Conservation (phyloP, 1,140 invertebrate species). For the Halictus rubicundus region DNA sequence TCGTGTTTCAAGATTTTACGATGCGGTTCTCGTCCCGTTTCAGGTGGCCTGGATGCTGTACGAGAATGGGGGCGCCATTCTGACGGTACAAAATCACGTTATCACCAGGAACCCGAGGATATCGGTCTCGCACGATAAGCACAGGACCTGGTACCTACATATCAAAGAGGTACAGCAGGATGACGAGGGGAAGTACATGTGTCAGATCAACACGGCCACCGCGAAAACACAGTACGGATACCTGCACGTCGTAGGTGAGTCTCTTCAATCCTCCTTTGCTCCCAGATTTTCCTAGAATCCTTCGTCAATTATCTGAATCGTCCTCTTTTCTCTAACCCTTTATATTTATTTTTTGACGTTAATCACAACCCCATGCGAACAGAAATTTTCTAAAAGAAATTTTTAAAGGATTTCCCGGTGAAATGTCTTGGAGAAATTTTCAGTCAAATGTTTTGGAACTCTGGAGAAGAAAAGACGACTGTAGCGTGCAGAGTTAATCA, state of each 20-base stretch:
- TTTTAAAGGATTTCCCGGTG: too few relatives aligned
- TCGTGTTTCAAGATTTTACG: conserved; percentile 16
- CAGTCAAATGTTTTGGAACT: too few relatives aligned
- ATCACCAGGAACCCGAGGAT: conserved; percentile 95
- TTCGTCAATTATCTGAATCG: too few relatives aligned
- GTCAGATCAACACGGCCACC: conserved; percentile 97
- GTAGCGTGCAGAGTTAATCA: too few relatives aligned
- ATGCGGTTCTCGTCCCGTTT: conserved; percentile 67
- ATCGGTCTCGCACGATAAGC: conserved; percentile 92
- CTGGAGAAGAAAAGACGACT: too few relatives aligned
- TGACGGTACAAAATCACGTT: conserved; percentile 95
- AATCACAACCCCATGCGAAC: too few relatives aligned
- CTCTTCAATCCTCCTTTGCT: background rate
- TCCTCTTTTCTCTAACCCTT: too few relatives aligned
- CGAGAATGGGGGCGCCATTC: conserved; percentile 92
- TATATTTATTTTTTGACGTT: too few relatives aligned
- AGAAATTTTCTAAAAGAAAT: too few relatives aligned
- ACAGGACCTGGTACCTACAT: conserved; percentile 94
- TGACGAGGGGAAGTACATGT: conserved; percentile 96
- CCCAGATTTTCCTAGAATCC: too few relatives aligned
- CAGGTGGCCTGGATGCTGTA: conserved; percentile 98
- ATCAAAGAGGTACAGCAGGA: conserved; percentile 94
- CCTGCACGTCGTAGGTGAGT: conserved; percentile 95
- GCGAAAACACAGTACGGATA: conserved; percentile 96
- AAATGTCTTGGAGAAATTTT: too few relatives aligned